Base-by-base conservation (phyloP, 2,797 vertebrate species). In the Gila robusta region DNA sequence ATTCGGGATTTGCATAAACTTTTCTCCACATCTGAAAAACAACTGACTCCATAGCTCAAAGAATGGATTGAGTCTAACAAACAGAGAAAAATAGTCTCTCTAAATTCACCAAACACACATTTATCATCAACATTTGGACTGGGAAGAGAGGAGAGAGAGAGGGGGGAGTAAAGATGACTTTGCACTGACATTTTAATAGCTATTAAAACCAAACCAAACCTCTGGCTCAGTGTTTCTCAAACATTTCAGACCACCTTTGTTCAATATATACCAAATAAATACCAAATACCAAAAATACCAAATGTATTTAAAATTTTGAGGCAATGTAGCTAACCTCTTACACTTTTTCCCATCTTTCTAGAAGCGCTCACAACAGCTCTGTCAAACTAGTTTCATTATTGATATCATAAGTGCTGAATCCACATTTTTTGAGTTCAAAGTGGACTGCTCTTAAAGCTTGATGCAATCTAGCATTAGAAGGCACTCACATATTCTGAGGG, bases 91-190 rank as follows among this genome's bases (percentile, higher is more conserved):
- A 16, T 37, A 12, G 47, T 35, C 8, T 74, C 8, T 73, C 14
- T 47, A 49, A 49, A 19, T 73, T 76, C 74, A 56, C 66, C 37
- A 37, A 69, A 69, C 66, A 21, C 66, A 69, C 52, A 77, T 77
- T 56, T 37, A 56, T 77, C 52, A n/a, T 56, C 52, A 77, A n/a
- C 21, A 77, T 59, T 77, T 77, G 52, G 74, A 77, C 52, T 77
- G 74, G 32, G 52, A 77, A 77, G 32, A 39, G 52, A 77, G 11
- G 14, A 6, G 19, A 77, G 44, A 14, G 11, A 8, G 32, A 0
- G 1, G 9, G 35, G 35, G 67, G 35, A 11, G 67, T 37, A 23
- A 77, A 56, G 19, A 77, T 6, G 26, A 37, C 28, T 56, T 14
- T 6, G 49, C 35, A 21, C 23, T 77, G 74, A 77, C 74, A 59